Evolutionary conservation across 2,113 vertebrate genomes (phyloP).

Genomic region (Dromas ardeola): DNA sequence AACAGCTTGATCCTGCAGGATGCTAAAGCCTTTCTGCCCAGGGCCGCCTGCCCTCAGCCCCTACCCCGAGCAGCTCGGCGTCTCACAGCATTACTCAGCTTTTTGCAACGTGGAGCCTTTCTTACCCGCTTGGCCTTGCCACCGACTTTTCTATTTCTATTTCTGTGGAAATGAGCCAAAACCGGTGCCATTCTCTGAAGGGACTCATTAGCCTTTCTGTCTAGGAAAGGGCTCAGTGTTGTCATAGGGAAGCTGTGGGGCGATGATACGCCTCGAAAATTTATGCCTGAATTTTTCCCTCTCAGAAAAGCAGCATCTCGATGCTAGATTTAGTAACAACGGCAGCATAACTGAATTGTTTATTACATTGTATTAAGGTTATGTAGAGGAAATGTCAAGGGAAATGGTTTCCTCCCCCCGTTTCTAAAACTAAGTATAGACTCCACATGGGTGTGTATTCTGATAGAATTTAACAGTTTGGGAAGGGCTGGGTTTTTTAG

Average conservation of each 20-base stretch:
- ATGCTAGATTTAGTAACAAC: not conserved
- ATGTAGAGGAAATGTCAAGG: slow-evolving; percentile 20
- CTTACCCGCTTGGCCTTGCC: not conserved
- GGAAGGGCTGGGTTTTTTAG: not conserved
- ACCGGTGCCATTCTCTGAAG: not conserved
- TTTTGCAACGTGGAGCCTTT: not conserved
- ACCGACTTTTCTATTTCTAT: not conserved
- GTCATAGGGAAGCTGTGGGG: not conserved
- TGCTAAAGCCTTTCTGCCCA: not conserved
- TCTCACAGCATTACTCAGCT: not conserved
- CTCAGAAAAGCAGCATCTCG: not conserved
- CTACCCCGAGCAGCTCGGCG: not conserved
- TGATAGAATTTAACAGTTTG: not conserved
- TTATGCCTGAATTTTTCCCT: not conserved
- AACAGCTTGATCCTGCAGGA: not conserved
- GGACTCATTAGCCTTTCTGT: not conserved
- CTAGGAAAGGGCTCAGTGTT: not conserved
- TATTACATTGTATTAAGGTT: not conserved
- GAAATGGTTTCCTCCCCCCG: not conserved
- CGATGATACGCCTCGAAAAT: not conserved
- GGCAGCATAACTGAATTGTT: not conserved
- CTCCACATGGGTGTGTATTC: not conserved
- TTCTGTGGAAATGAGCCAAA: not conserved
- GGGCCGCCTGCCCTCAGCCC: not conserved
- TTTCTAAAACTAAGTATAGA: not conserved